phyloP scores from a whole-genome alignment of 92 coral and sea anemone genomes.

The Actinostola sp. region DNA sequence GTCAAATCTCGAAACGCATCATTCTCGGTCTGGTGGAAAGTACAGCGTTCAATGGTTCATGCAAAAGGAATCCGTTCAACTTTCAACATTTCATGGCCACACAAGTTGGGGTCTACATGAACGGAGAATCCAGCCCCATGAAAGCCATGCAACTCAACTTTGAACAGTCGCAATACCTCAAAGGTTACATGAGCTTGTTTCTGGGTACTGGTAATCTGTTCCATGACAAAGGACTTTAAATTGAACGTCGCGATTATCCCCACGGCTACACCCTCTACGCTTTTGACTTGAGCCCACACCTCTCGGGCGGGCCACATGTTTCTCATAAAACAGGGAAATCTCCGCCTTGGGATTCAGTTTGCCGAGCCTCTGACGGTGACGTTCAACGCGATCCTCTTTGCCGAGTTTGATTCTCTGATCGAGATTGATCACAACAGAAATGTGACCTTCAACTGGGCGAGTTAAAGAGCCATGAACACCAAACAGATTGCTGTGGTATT shows the following conservation, averaged over 20 bases:
- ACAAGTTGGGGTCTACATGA: constrained; percentile 40
- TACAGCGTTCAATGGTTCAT: constrained; percentile 46
- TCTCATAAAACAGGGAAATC: constrained; percentile 45
- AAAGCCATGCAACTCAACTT: constrained; percentile 22
- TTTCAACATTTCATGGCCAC: constrained; percentile 44
- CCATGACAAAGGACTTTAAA: not conserved
- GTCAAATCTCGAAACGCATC: constrained; percentile 43
- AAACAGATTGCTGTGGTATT: constrained; percentile 19
- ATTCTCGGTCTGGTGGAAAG: constrained; percentile 48
- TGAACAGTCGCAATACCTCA: not conserved
- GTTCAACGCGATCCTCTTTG: constrained; percentile 38
- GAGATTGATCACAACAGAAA: constrained; percentile 20
- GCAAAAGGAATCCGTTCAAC: constrained; percentile 38
- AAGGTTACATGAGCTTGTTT: constrained; percentile 20
- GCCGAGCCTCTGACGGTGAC: constrained; percentile 28
- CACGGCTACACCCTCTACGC: constrained; percentile 31
- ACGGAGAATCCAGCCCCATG: constrained; percentile 46
- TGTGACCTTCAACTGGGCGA: constrained; percentile 23
- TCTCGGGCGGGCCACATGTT: constrained; percentile 30
- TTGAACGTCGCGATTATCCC: not conserved
- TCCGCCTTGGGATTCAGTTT: constrained; percentile 45
- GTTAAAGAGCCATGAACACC: constrained; percentile 43
- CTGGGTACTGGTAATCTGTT: constrained; percentile 1
- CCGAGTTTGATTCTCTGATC: constrained; percentile 31
- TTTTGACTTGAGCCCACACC: constrained; percentile 47